Evolutionary conservation across 1,140 invertebrate species (phyloP), one percentile per base, ranked within the genome.

Genomic region (Dendroctonus valens): DNA sequence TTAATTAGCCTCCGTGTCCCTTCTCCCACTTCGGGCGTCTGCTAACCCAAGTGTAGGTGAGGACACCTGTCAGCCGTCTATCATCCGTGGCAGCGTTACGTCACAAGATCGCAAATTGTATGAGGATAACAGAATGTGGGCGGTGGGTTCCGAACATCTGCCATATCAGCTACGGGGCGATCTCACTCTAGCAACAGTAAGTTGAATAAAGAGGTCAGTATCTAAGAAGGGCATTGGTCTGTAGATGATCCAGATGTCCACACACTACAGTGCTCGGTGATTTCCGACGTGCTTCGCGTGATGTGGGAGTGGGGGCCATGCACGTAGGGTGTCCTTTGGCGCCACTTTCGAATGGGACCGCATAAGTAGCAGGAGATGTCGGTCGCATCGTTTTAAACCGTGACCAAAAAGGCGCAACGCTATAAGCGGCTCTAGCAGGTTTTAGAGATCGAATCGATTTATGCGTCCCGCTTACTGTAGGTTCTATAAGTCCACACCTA

Each of bases 61-160:
- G 58, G 70, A 71, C 74, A 76, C 67, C 75, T 76, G 75, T 76
- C 75, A 76, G 75, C 74, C 74, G 75, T 76, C 75, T 75, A 76
- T 75, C 75, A 76, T 76, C 68, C 73, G 68, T 75, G 75, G 71
- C 75, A 73, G 67, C 73, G 68, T 74, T 72, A 76, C 75, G 75
- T 76, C 75, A 76, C 74, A 72, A 75, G 72, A 71, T 73, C 73
- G 73, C 75, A 70, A 70, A 73, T 69, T 55, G 46, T 61, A 75
- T 15, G 67, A 72, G 75, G 75, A 69, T 15, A 53, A 50, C 69
- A 76, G 62, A 60, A 72, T 12, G 9, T 8, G 8, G 15, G 9
- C 52, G 50, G 42, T 58, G 64, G 60, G 5, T 42, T 48, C 6
- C 12, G n/a, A 40, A n/a, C 11, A 57, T 39, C 11, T n/a, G 37